These are phyloP conservation scores for Picathartes gymnocephalus DNA, from an alignment of 2,113 vertebrate genomes.

Conservation along the genomic window DNA sequence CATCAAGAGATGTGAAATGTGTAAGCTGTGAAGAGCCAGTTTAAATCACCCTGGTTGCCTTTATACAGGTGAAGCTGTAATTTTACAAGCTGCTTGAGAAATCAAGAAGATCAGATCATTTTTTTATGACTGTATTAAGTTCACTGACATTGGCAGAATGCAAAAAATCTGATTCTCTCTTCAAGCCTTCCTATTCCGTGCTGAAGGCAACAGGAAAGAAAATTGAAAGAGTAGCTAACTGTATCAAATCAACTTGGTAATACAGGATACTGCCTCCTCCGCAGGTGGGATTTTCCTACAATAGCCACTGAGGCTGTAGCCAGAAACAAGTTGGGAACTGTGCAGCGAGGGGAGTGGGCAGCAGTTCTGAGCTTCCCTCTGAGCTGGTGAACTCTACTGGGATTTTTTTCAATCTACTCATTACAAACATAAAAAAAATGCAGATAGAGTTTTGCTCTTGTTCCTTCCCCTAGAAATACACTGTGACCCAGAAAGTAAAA, in stretches of 20 bases:
- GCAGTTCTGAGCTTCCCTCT: background rate
- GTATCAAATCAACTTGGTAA: background rate
- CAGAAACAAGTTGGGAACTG: background rate
- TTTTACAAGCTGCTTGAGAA: background rate
- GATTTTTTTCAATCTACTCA: background rate
- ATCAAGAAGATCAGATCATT: background rate
- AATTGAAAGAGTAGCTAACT: background rate
- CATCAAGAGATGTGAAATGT: fast-evolving
- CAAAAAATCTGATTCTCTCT: background rate
- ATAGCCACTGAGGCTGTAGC: background rate
- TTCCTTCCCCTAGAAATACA: background rate
- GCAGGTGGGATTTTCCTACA: background rate
- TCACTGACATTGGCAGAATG: background rate
- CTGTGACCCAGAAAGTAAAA: background rate
- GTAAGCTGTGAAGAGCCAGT: background rate
- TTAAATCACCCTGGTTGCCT: background rate
- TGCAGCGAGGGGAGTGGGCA: background rate
- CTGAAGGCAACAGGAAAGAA: background rate
- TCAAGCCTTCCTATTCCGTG: background rate
- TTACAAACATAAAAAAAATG: background rate
- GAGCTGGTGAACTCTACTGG: background rate
- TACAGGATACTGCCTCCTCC: fast-evolving
- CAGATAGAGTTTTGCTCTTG: background rate
- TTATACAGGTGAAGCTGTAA: background rate
- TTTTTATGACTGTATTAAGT: background rate